A percentile compares a stretch with the other conserved stretches of the same genome.
Conservation (phyloP, 2,113 vertebrate species). For the Rousettus leschenaultii region DNA sequence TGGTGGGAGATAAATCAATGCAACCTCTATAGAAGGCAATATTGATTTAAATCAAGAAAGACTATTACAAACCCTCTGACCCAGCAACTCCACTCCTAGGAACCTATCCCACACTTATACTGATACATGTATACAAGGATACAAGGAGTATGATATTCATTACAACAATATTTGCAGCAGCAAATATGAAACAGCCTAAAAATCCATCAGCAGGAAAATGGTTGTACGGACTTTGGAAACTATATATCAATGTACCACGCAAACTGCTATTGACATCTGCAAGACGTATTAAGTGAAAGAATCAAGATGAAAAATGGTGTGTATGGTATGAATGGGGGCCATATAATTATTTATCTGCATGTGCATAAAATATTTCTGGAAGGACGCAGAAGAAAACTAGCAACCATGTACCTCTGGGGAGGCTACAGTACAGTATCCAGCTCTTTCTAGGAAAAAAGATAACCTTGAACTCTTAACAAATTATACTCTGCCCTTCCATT, state of each 20-base stretch:
- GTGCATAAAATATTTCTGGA: neutral
- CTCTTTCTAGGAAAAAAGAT: slow-evolving; percentile 16
- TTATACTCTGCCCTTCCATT: neutral
- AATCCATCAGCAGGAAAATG: neutral
- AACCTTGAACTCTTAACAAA: neutral
- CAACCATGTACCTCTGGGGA: neutral
- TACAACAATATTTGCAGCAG: neutral
- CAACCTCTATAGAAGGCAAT: neutral
- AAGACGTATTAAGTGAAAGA: neutral
- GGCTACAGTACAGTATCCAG: neutral
- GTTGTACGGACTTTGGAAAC: neutral
- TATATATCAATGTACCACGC: neutral
- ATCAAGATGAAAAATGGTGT: neutral
- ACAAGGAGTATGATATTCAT: neutral
- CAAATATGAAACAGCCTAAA: neutral
- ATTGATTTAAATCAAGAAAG: slow-evolving; percentile 15
- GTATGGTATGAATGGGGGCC: neutral
- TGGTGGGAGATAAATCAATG: neutral
- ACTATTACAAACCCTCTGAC: neutral
- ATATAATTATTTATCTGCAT: neutral
- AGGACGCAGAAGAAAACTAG: neutral
- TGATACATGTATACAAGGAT: neutral
- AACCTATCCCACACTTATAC: neutral
- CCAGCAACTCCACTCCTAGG: neutral
- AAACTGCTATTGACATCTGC: neutral